phyloP scores from a whole-genome alignment of 2,797 vertebrate species.

The Pantherophis vulpinus region DNA sequence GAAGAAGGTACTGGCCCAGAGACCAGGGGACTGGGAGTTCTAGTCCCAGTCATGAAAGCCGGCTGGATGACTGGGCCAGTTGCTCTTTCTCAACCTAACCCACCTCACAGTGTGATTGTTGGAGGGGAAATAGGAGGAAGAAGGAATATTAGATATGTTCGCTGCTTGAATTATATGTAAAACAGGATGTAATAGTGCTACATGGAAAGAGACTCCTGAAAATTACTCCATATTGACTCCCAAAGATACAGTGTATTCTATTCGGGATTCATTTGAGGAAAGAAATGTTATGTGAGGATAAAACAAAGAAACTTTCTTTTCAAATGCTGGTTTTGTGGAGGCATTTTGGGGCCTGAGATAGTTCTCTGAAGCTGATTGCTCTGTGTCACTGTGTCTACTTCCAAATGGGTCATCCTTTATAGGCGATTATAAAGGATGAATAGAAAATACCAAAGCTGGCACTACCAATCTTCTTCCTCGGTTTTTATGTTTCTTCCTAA shows the following conservation, averaged over 20 bases:
- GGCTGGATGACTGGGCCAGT: not conserved
- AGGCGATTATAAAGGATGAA: constrained; percentile 13
- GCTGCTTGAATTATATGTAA: not conserved
- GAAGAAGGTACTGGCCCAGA: not conserved
- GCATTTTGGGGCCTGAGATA: not conserved
- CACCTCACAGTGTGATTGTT: not conserved
- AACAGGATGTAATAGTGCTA: not conserved
- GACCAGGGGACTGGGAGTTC: not conserved
- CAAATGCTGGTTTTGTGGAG: not conserved
- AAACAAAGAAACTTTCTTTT: not conserved
- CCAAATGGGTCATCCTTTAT: not conserved
- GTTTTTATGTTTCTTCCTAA: constrained; percentile 2
- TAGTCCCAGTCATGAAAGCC: not conserved
- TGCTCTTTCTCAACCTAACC: not conserved
- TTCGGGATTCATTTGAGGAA: not conserved
- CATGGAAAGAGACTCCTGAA: not conserved
- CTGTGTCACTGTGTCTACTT: not conserved
- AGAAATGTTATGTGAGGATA: not conserved
- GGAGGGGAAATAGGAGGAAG: not conserved
- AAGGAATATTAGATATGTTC: not conserved
- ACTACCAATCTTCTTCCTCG: not conserved
- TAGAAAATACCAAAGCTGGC: not conserved
- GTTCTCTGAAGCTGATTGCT: not conserved
- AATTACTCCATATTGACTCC: not conserved
- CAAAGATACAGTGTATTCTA: not conserved